Evolutionary conservation across 1,140 invertebrate genomes (phyloP).

Genomic region (Orius insidiosus): DNA sequence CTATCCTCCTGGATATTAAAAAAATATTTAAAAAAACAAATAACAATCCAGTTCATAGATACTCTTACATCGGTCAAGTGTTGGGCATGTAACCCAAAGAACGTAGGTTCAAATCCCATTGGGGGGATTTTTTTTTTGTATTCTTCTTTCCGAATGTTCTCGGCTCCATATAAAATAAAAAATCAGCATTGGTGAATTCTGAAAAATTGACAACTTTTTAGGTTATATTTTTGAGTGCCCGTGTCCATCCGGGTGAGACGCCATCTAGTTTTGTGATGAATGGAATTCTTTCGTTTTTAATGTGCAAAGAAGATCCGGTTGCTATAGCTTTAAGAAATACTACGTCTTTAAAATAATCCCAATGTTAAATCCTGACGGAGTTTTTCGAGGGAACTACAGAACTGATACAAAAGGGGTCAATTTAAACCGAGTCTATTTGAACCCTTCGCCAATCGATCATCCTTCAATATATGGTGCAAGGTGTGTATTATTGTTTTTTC

Average conservation of each 20-base stretch:
- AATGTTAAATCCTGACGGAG: slow-evolving; percentile 85
- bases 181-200: no score
- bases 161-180: no score
- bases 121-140: no score
- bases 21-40: no score
- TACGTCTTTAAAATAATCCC: slow-evolving; percentile 88
- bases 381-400: slow-evolving; percentile 72
- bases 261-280: slow-evolving; percentile 89
- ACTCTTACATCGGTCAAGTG: no score
- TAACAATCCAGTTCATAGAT: no score
- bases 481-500: slow-evolving; percentile 17
- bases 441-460: slow-evolving; percentile 54
- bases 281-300: slow-evolving; percentile 64
- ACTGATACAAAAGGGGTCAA: slow-evolving; percentile 81
- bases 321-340: slow-evolving; percentile 48
- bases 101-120: no score
- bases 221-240: slow-evolving; percentile 71
- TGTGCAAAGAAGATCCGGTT: slow-evolving; percentile 54
- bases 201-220: slow-evolving; percentile 27
- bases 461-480: slow-evolving; percentile 67
- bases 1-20: no score
- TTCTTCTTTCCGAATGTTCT: no score
- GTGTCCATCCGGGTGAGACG: slow-evolving; percentile 87
- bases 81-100: no score
- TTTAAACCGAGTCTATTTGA: slow-evolving; percentile 69